Evolutionary conservation across 2,888 invertebrate species (phyloP), one percentile per base, ranked within the genome.

Genomic region (Oscheius sp.): DNA sequence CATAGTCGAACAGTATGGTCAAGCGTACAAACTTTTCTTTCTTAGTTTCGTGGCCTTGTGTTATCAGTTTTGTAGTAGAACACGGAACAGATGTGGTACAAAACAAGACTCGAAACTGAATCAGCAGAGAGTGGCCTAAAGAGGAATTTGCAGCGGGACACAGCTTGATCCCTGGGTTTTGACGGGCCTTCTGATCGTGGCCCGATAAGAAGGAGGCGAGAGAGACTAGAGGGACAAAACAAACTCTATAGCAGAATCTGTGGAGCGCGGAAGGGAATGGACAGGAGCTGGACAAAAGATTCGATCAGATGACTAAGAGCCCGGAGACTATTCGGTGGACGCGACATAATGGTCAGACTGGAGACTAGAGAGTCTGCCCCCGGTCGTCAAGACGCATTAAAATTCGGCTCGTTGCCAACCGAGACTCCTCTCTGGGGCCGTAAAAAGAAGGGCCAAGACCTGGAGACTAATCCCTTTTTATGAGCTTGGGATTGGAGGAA

Each of bases 321-420:
- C 42, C 35, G 37, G 42, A 11, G 35, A 60, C 60, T 32, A 63
- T 63, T 62, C 47, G 11, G 5, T n/a, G 21, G 42, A 21, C 21
- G 21, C 42, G 42, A 63, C 63, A 21, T 21, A 63, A 63, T 63
- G 63, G 63, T 48, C 68, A 55, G 32, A 33, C 32, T 35, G 21
- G 21, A 21, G 29, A 60, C 59, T n/a, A 60, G 59, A 57, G n/a
- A 33, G 58, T 58, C 58, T 29, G 58, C 32, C 58, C 51, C 11
- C 53, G 32, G 68, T 68, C 68, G 68, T 37, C 68, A 68, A 37
- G 68, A 55, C 68, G 55, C 68, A 68, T 68, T 68, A 68, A 68
- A 68, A 55, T 68, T 68, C 53, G 47, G 63, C 53, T 55, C 53
- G 55, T 68, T 68, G 68, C 68, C 68, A 68, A 68, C 68, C 37